Percentiles rank a stretch among this genome's conserved stretches.
Conservation (phyloP, 2,113 vertebrate species). For the Coptodon bakossiorum region DNA sequence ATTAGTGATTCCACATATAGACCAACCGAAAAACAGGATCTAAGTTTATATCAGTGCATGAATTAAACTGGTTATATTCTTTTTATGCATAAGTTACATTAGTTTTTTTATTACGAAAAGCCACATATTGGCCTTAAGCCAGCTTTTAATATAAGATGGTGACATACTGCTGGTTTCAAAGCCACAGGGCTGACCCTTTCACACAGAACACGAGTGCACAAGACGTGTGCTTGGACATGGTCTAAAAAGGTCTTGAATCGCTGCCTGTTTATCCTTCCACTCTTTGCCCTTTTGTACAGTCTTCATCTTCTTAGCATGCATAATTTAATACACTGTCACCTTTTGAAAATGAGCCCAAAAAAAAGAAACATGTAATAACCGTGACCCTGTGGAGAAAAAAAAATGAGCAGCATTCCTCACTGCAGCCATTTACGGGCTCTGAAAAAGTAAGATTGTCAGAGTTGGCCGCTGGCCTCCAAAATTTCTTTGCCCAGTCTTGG, state of each 20-base stretch:
- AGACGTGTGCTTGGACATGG: background rate
- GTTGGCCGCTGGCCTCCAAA: background rate
- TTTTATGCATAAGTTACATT: background rate
- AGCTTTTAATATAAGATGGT: background rate
- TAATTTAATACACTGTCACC: constrained; percentile 27
- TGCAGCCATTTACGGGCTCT: background rate
- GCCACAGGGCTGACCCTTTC: constrained; percentile 31
- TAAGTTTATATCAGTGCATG: background rate
- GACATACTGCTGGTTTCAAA: constrained; percentile 7
- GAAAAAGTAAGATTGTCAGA: background rate
- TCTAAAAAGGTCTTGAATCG: constrained; percentile 5
- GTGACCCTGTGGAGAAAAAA: constrained; percentile 3
- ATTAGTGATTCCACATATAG: background rate
- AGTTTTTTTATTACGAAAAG: background rate
- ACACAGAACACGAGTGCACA: constrained; percentile 8
- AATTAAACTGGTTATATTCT: background rate
- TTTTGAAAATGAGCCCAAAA: background rate
- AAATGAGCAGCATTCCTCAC: background rate
- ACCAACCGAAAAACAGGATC: background rate
- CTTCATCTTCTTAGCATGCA: constrained; percentile 23
- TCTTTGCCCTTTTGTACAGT: constrained; percentile 16
- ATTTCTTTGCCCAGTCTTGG: background rate
- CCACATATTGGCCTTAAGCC: background rate
- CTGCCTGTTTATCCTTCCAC: constrained; percentile 34
- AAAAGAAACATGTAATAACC: background rate